Evolutionary conservation across 1,140 invertebrate genomes (phyloP).

Genomic region (Drosophila murphyi): DNA sequence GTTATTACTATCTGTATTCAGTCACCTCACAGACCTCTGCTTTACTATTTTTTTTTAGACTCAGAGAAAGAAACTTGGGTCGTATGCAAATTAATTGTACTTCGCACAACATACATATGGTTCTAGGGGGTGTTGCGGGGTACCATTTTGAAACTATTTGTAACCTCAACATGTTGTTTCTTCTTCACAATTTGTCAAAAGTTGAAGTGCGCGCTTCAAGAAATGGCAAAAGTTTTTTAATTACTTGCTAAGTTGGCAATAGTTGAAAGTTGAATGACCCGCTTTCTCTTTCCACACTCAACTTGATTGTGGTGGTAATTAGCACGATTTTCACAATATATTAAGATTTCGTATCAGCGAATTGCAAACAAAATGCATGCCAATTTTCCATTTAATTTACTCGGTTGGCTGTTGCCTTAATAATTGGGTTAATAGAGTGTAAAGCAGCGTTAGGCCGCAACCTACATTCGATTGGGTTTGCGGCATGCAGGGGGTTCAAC

Average conservation of each 20-base stretch:
- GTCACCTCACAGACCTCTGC: neutral
- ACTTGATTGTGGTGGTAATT: slow-evolving; percentile 43
- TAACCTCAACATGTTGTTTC: slow-evolving; percentile 13
- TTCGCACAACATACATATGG: slow-evolving; percentile 35
- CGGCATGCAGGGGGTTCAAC: neutral
- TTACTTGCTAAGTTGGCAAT: slow-evolving; percentile 46
- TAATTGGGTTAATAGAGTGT: slow-evolving; percentile 83
- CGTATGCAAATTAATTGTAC: slow-evolving; percentile 58
- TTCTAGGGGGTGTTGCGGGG: slow-evolving; percentile 1
- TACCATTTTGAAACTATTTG: slow-evolving; percentile 23
- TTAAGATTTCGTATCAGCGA: slow-evolving; percentile 20
- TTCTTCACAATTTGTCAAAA: slow-evolving; percentile 28
- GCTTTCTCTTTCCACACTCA: no score
- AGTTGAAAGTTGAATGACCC: slow-evolving; percentile 38
- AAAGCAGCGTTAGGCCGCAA: slow-evolving; percentile 68
- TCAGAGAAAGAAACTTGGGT: slow-evolving; percentile 7
- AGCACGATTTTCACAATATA: slow-evolving; percentile 24
- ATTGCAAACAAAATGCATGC: slow-evolving; percentile 49
- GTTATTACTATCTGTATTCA: neutral
- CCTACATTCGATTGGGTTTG: slow-evolving; percentile 59
- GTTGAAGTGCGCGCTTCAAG: neutral
- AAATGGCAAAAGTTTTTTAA: slow-evolving; percentile 58
- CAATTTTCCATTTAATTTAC: slow-evolving; percentile 82
- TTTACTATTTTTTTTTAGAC: slow-evolving; percentile 1
- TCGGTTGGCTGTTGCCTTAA: slow-evolving; percentile 61